Evolutionary conservation across 2,888 invertebrate species (phyloP), one percentile per base, ranked within the genome.

Genomic region (Heteropelma amictum): DNA sequence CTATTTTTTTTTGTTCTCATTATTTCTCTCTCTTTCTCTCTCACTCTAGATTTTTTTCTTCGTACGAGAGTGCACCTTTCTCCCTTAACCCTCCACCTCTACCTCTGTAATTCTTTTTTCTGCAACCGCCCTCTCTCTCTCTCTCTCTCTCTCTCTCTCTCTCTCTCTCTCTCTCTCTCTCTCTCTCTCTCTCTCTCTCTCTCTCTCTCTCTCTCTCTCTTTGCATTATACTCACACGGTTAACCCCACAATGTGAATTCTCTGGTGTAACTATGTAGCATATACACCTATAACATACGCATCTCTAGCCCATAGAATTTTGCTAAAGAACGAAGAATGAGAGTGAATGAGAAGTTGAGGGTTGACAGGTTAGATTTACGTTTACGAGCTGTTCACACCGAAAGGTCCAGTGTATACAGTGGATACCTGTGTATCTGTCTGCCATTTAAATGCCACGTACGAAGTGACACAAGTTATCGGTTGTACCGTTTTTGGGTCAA

Each of bases 201-300:
- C 71, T 72, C 53, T 56, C 70, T 38, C 73, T 77, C 72, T n/a
- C 73, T 54, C 68, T 65, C 78, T 72, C 54, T 72, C 58, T 68
- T 45, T 42, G 56, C 67, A 40, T 65, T 64, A 70, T 70, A 33
- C 61, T 76, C 75, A 70, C 69, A 54, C 72, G 80, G 80, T 80
- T 80, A 79, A 83, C 80, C 82, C 80, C 81, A 40, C 42, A 77
- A 72, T 71, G 78, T 76, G 77, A 81, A 81, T 81, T 81, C 73
- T 71, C 77, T 75, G 68, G 40, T 67, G 69, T 65, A 64, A n/a
- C 61, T 64, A n/a, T 58, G 42, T 49, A 35, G 12, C 26, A 30
- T 49, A 6, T 19, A 8, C 19, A 14, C 35, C n/a, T 3, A 17
- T 33, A 21, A 33, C 58, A 38, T 68, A 56, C 51, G 71, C 45